Base-by-base conservation (phyloP, 2,113 vertebrate genomes). In the Odontesthes bonariensis region DNA sequence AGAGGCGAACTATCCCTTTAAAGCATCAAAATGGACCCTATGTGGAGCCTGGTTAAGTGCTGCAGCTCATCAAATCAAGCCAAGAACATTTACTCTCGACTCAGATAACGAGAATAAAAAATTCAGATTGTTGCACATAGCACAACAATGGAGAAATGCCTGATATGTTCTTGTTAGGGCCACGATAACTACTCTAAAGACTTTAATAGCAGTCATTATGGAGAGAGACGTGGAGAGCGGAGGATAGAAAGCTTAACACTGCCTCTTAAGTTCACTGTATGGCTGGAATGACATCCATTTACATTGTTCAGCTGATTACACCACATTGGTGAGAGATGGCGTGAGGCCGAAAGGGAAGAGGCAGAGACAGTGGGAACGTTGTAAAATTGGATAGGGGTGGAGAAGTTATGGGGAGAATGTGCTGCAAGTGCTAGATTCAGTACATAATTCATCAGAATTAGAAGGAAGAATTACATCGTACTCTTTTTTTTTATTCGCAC, bases 381-480 rank as follows among this genome's bases (percentile, higher is more conserved):
- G 23, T 17, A n/a, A n/a, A 59, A 46, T 51, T 8, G 33, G 55
- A 71, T 35, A 57, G 1, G 66, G 44, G 53, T 9, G 14, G 27
- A 65, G 4, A 54, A 67, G 38, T 58, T 60, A 46, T 13, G 55
- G 55, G 27, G 59, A 3, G 9, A 31, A 62, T 33, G 31, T 27
- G 73, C 14, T 72, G 35, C n/a, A 69, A 38, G 63, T 54, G 40
- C 35, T 13, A 58, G 17, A 42, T 56, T 67, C 57, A 75, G 69
- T 27, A 66, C 58, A 78, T 65, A 49, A 69, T 80, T 81, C 56
- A 75, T 81, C 76, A 75, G 47, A 59, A 78, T 86, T 80, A 79
- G 11, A 60, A 58, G 54, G 11, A 72, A 32, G 16, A 86, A 52
- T 67, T 53, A 67, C n/a, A 19, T 42, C 40, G 35, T 35, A 51